Evolutionary conservation across 2,888 invertebrate species (phyloP).

Genomic region (Slavum lentiscoides): DNA sequence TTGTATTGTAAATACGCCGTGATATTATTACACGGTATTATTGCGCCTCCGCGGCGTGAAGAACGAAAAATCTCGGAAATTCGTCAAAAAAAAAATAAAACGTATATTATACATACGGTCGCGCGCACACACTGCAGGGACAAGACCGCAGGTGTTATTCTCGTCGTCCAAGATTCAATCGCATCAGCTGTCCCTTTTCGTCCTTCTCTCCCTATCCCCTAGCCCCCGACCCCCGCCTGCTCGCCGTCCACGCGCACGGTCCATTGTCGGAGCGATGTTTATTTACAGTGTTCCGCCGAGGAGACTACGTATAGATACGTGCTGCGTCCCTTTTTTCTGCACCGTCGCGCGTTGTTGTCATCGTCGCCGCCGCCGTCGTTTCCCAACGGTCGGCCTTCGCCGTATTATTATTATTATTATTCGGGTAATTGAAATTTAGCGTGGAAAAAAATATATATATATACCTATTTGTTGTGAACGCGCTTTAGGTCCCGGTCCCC

Average conservation of each 20-base stretch:
- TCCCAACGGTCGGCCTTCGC: not conserved
- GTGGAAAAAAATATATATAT: not conserved
- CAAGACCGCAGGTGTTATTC: slow-evolving; percentile 39
- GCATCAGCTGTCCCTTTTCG: slow-evolving; percentile 24
- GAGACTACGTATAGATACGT: not conserved
- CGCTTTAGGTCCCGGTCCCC: not conserved
- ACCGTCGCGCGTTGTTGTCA: not conserved
- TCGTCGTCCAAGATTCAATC: slow-evolving; percentile 42
- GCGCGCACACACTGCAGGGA: not conserved
- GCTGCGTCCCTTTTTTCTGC: slow-evolving; percentile 10
- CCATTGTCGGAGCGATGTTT: slow-evolving; percentile 38
- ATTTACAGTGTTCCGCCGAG: slow-evolving; percentile 14
- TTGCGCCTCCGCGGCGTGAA: not conserved
- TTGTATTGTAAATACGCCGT: no score
- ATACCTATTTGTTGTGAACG: no score
- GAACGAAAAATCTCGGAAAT: slow-evolving; percentile 19
- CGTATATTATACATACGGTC: not conserved
- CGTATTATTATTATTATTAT: slow-evolving; percentile 2
- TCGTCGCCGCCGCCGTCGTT: not conserved
- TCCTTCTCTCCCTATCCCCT: not conserved
- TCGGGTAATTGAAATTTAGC: slow-evolving; percentile 22
- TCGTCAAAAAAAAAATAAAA: slow-evolving; percentile 25
- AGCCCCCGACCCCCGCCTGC: no score
- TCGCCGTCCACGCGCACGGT: not conserved
- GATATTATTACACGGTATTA: not conserved